Conservation (phyloP, 2,888 invertebrate genomes). For the Clitarchus hookeri region DNA sequence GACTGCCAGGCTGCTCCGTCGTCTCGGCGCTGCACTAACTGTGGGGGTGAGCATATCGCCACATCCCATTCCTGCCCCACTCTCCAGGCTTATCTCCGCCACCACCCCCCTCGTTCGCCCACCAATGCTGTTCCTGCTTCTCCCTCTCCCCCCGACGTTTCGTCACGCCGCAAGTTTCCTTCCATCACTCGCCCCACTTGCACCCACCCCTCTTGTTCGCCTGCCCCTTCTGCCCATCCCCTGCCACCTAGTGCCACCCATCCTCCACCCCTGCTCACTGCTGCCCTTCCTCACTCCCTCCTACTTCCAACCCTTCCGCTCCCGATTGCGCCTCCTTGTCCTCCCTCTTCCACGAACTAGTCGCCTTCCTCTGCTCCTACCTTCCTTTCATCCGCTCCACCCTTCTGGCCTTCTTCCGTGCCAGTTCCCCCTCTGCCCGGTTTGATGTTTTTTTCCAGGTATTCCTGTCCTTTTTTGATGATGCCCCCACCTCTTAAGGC, state of each 20-base stretch:
- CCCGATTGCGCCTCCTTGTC: no score
- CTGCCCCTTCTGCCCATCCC: background rate
- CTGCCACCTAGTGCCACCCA: no score
- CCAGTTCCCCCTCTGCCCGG: background rate
- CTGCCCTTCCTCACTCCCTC: conserved; percentile 19
- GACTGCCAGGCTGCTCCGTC: no score
- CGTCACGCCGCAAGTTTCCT: background rate
- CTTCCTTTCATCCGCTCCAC: conserved; percentile 6
- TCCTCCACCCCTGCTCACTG: conserved; percentile 15
- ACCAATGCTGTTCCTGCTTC: conserved; percentile 20
- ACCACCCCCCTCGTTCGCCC: background rate
- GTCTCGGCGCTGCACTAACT: no score
- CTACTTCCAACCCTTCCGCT: conserved; percentile 24
- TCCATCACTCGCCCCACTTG: background rate
- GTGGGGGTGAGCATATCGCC: no score
- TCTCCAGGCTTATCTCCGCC: background rate
- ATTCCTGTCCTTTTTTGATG: background rate
- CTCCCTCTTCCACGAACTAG: background rate
- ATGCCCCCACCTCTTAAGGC: background rate
- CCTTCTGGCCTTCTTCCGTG: background rate
- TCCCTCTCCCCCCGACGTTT: background rate
- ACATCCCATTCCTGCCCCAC: no score
- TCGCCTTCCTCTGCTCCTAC: conserved; percentile 16
- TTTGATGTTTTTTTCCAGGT: background rate
- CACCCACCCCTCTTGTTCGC: background rate